These are phyloP conservation scores for Austrolebias charrua DNA, from an alignment of 2,797 vertebrate genomes.

Conservation along the genomic window DNA sequence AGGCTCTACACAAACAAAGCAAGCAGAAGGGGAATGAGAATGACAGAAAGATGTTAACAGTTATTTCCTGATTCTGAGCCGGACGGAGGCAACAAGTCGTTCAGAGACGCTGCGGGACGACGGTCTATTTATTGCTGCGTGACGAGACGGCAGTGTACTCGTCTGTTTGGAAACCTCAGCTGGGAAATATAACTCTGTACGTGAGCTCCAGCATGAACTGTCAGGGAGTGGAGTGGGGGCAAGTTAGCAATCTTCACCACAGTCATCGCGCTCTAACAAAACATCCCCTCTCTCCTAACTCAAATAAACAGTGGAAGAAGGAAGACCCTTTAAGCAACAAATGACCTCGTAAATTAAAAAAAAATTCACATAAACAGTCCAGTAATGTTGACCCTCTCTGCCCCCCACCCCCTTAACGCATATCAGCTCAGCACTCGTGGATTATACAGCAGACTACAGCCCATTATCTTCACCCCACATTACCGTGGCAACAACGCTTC, in stretches of 20 bases:
- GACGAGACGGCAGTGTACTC: slow-evolving; percentile 56
- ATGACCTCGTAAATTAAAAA: slow-evolving; percentile 46
- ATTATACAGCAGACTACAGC: slow-evolving; percentile 47
- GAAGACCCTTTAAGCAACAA: slow-evolving; percentile 1
- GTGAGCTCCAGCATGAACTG: slow-evolving; percentile 50
- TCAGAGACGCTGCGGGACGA: slow-evolving; percentile 17
- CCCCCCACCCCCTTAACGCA: slow-evolving; percentile 3
- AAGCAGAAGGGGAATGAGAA: background rate
- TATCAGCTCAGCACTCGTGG: slow-evolving; percentile 57
- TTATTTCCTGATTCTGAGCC: background rate
- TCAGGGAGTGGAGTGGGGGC: slow-evolving; percentile 6
- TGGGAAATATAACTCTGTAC: slow-evolving; percentile 57
- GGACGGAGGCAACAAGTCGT: background rate
- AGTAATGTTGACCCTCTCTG: slow-evolving; percentile 1
- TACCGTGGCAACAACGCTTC: slow-evolving; percentile 41
- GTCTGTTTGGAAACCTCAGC: slow-evolving; percentile 26
- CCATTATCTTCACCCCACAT: slow-evolving; percentile 62
- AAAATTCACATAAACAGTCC: slow-evolving; percentile 32
- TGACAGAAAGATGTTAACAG: slow-evolving; percentile 3
- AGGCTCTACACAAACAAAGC: background rate
- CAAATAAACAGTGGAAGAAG: slow-evolving; percentile 1
- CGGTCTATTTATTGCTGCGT: slow-evolving; percentile 47
- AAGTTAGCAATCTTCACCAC: background rate
- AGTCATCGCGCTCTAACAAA: slow-evolving; percentile 2
- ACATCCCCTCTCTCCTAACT: slow-evolving; percentile 1